phyloP scores from a whole-genome alignment of 2,888 invertebrate genomes.

The Phragmatobia fuliginosa region DNA sequence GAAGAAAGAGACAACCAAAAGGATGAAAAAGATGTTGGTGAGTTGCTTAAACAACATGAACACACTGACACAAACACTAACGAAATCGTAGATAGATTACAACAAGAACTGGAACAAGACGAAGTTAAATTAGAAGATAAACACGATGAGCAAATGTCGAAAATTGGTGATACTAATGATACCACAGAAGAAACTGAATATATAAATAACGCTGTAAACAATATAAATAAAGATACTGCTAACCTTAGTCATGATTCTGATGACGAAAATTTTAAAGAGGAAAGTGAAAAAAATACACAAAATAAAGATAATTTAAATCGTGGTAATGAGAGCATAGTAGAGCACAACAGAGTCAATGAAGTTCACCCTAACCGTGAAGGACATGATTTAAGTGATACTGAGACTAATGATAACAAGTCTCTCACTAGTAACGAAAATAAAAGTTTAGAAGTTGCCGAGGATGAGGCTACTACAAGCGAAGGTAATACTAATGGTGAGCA shows the following conservation, averaged over 20 bases:
- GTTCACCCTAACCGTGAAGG: constrained; percentile 19
- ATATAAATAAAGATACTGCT: constrained; percentile 14
- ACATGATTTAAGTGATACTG: constrained; percentile 18
- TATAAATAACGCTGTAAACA: neutral
- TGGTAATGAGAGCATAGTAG: constrained; percentile 18
- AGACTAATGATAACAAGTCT: constrained; percentile 30
- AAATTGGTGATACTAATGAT: constrained; percentile 17
- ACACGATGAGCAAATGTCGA: constrained; percentile 19
- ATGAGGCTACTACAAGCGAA: constrained; percentile 63
- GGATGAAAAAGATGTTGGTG: constrained; percentile 26
- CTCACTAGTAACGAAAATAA: constrained; percentile 21
- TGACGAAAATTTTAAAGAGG: constrained; percentile 1
- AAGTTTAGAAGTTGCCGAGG: constrained; percentile 42
- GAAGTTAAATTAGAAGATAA: constrained; percentile 22
- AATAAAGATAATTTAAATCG: constrained; percentile 9
- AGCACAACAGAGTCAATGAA: constrained; percentile 16
- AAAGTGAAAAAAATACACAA: constrained; percentile 3
- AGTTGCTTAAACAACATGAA: neutral
- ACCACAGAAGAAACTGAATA: constrained; percentile 20
- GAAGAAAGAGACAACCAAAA: constrained; percentile 40
- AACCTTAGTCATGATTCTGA: constrained; percentile 34
- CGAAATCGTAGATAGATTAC: constrained; percentile 41
- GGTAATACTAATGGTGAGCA: constrained; percentile 75
- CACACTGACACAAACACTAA: neutral
- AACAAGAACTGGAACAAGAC: constrained; percentile 36